phyloP scores from a whole-genome alignment of 2,888 invertebrate genomes.

The Pilophorus perplexus region DNA sequence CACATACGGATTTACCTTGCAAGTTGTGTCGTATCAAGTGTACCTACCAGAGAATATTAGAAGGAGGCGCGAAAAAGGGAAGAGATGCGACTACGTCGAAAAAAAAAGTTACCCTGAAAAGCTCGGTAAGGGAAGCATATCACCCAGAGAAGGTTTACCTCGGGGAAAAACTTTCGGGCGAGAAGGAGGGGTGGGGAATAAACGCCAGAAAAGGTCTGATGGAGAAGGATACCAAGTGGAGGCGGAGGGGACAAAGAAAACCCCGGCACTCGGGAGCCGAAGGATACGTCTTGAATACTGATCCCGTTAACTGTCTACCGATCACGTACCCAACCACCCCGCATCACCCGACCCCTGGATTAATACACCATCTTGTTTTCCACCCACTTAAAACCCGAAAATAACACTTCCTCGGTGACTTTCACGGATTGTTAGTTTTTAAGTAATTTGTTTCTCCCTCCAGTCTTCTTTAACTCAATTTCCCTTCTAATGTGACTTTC shows the following conservation, averaged over 20 bases:
- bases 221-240: background rate
- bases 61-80: background rate
- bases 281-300: slow-evolving; percentile 27
- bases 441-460: slow-evolving; percentile 31
- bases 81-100: no score
- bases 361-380: slow-evolving; percentile 38
- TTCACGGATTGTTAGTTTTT: slow-evolving; percentile 33
- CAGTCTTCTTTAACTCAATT: background rate
- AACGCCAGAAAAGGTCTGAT: background rate
- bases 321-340: slow-evolving; percentile 21
- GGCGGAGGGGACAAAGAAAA: background rate
- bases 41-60: background rate
- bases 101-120: background rate
- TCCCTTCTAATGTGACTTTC: background rate
- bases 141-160: background rate
- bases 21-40: background rate
- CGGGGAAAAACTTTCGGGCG: background rate
- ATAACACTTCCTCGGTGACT: slow-evolving; percentile 32
- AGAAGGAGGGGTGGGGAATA: background rate
- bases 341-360: slow-evolving; percentile 21
- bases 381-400: slow-evolving; percentile 32
- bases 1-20: background rate
- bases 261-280: background rate
- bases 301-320: slow-evolving; percentile 38
- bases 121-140: background rate